Conservation (phyloP, 2,888 invertebrate genomes). For the Trachelus stipa region DNA sequence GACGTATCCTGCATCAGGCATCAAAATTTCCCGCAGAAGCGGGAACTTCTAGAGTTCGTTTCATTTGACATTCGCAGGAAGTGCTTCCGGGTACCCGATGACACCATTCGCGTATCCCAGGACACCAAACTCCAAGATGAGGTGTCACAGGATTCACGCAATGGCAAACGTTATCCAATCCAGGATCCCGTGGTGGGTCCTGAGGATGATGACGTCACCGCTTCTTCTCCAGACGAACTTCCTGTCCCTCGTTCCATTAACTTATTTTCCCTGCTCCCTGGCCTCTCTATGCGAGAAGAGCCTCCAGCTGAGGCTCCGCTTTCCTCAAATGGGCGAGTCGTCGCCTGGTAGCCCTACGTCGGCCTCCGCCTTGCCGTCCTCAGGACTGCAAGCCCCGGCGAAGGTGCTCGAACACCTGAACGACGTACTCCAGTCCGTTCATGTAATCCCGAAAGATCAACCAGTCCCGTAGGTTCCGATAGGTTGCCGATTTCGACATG, state of each 20-base stretch:
- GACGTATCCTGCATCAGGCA: not conserved
- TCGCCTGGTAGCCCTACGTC: constrained; percentile 49
- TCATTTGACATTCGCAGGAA: not conserved
- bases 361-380: constrained; percentile 55
- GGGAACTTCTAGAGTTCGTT: not conserved
- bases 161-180: not conserved
- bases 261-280: constrained; percentile 11
- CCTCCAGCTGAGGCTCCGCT: constrained; percentile 34
- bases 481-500: constrained; percentile 53
- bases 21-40: not conserved
- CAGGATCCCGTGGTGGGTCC: not conserved
- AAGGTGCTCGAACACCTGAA: constrained; percentile 68
- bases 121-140: not conserved
- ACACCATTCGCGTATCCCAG: not conserved
- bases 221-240: not conserved
- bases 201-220: not conserved
- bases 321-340: constrained; percentile 49
- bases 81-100: not conserved
- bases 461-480: constrained; percentile 71
- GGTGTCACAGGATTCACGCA: not conserved
- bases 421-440: constrained; percentile 72
- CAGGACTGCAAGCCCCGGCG: constrained; percentile 52
- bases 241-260: constrained; percentile 1
- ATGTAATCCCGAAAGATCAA: constrained; percentile 75
- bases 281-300: constrained; percentile 34